A percentile compares a stretch with the other conserved stretches of the same genome.
Conservation (phyloP, 1,140 invertebrate genomes). For the Hermetia illucens region DNA sequence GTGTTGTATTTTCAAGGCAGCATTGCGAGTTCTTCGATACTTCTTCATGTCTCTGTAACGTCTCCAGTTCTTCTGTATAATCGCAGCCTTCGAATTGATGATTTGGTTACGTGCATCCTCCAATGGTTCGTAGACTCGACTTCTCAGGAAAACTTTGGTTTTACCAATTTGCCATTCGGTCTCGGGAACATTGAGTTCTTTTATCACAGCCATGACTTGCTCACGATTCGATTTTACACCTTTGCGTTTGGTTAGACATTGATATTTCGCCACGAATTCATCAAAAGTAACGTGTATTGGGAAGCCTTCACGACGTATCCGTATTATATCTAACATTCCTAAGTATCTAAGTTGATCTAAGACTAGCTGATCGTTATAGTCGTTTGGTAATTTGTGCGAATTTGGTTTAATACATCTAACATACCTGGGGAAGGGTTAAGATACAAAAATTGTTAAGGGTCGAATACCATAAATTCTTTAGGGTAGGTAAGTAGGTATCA, state of each 20-base stretch:
- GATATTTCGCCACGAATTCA: constrained; percentile 55
- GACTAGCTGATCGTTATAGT: constrained; percentile 72
- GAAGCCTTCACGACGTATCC: constrained; percentile 85
- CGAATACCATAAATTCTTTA: constrained; percentile 4
- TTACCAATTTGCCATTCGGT: constrained; percentile 86
- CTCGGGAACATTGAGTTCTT: constrained; percentile 41
- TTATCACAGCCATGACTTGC: constrained; percentile 34
- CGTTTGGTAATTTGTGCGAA: constrained; percentile 66
- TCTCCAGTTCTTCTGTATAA: constrained; percentile 68
- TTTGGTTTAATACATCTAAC: constrained; percentile 94
- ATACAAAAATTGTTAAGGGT: constrained; percentile 3
- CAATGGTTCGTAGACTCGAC: constrained; percentile 70
- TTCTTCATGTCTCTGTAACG: constrained; percentile 47
- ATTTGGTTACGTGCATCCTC: constrained; percentile 64
- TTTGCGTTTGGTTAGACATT: constrained; percentile 18
- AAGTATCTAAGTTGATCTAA: constrained; percentile 84
- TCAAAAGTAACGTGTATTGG: constrained; percentile 72
- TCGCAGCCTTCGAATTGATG: constrained; percentile 51
- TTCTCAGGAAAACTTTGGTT: constrained; percentile 78
- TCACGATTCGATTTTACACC: constrained; percentile 6
- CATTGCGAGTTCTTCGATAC: constrained; percentile 49
- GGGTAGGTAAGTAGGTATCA: too few species aligned
- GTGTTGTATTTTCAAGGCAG: constrained; percentile 69
- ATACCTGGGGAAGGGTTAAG: constrained; percentile 66
- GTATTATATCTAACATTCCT: constrained; percentile 91